Percentiles rank a stretch among this genome's conserved stretches.
Evolutionary conservation across 2,797 vertebrate species (phyloP).

Genomic region (Thripadectes ignobilis): DNA sequence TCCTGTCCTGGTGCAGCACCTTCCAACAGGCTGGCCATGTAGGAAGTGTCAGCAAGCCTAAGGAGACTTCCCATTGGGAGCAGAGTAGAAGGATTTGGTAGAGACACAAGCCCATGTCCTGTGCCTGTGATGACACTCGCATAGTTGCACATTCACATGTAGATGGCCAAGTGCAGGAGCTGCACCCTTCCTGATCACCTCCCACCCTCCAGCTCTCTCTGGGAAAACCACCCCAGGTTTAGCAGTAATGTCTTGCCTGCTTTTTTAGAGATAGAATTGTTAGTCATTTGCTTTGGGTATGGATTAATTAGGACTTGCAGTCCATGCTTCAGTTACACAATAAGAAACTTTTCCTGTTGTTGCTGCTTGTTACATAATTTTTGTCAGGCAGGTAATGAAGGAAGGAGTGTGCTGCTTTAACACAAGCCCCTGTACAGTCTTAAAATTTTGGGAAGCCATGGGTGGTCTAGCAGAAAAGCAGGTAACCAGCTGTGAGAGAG

Average conservation of each 20-base stretch:
- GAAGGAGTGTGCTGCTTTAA: not conserved
- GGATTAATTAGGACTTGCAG: not conserved
- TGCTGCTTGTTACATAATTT: not conserved
- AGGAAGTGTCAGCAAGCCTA: not conserved
- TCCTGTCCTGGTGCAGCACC: not conserved
- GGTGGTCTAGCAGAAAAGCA: not conserved
- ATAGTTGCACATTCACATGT: rapidly evolving
- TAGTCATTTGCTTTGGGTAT: not conserved
- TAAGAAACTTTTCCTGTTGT: not conserved
- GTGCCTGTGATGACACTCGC: not conserved
- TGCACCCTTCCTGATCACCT: not conserved
- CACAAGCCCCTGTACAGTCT: not conserved
- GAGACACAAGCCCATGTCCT: not conserved
- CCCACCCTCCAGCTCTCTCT: not conserved
- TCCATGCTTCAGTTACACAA: not conserved
- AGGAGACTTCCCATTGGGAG: not conserved
- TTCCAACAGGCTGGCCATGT: not conserved
- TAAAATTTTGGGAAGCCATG: not conserved
- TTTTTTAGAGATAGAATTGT: not conserved
- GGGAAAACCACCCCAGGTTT: not conserved
- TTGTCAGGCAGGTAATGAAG: not conserved
- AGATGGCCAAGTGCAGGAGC: not conserved
- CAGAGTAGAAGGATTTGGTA: not conserved
- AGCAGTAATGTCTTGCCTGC: not conserved
- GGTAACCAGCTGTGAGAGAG: not conserved